These are phyloP conservation scores for Drosophila lacteicornis DNA, from an alignment of 1,140 invertebrate genomes.

Conservation along the genomic window DNA sequence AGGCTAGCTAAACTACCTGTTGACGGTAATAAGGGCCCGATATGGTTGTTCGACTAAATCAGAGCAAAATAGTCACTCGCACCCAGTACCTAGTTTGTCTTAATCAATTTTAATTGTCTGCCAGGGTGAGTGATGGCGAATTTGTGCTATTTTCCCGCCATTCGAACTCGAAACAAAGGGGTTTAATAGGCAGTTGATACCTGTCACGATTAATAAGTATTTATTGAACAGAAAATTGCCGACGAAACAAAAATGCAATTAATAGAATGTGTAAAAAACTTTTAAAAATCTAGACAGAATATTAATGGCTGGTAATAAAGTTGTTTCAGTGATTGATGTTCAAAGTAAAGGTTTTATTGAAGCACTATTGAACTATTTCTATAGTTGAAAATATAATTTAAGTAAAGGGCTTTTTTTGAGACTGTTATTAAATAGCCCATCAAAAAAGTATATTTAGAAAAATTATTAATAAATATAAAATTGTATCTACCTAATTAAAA, in stretches of 20 bases:
- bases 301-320: not conserved
- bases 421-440: too few species aligned
- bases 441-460: too few species aligned
- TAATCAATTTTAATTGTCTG: slow-evolving; percentile 13
- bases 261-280: not conserved
- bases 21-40: slow-evolving; percentile 6
- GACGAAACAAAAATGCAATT: not conserved
- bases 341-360: not conserved
- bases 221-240: not conserved
- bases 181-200: not conserved
- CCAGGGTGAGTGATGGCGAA: not conserved
- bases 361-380: not conserved
- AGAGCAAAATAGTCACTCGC: not conserved
- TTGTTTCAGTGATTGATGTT: slow-evolving; percentile 1
- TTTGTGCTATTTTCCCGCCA: not conserved
- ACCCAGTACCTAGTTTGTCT: not conserved
- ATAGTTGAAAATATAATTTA: not conserved
- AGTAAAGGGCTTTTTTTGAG: too few species aligned
- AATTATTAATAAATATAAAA: too few species aligned
- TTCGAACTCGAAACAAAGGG: not conserved
- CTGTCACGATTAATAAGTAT: slow-evolving; percentile 2
- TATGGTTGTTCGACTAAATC: not conserved
- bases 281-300: not conserved
- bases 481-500: too few species aligned
- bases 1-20: not conserved